phyloP scores from a whole-genome alignment of 2,888 invertebrate species.

The Holacanthella duospinosa region DNA sequence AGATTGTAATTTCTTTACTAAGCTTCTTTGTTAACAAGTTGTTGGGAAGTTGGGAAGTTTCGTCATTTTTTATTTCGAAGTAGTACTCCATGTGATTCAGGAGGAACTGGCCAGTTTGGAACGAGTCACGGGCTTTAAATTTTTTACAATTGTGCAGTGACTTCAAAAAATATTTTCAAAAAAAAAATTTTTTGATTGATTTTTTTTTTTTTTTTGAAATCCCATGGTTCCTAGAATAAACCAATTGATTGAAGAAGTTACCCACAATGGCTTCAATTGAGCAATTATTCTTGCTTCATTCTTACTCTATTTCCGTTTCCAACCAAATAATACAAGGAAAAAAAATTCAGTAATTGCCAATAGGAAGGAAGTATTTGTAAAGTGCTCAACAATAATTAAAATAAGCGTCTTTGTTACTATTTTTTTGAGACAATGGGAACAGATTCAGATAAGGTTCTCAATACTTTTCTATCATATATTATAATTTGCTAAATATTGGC shows the following conservation, averaged over 20 bases:
- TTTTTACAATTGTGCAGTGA: neutral
- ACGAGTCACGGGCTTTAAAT: neutral
- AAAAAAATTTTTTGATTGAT: neutral
- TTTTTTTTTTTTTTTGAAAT: neutral
- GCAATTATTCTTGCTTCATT: no score
- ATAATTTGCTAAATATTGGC: neutral
- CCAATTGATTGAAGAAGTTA: neutral
- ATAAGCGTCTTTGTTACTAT: neutral
- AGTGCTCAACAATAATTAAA: no score
- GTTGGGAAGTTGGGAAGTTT: no score
- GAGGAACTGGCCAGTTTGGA: no score
- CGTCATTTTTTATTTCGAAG: no score
- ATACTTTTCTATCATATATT: neutral
- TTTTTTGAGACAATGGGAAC: neutral
- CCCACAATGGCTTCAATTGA: neutral
- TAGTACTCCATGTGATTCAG: no score
- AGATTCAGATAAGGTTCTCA: neutral
- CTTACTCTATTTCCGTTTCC: no score
- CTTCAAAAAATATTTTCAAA: neutral
- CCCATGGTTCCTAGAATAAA: neutral
- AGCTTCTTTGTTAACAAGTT: no score
- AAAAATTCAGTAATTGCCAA: no score
- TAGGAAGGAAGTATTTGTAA: no score
- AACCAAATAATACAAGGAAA: no score
- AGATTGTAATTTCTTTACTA: no score